Percentiles rank a stretch among this genome's conserved stretches.
Conservation (phyloP, 2,888 invertebrate genomes). For the Actias luna region DNA sequence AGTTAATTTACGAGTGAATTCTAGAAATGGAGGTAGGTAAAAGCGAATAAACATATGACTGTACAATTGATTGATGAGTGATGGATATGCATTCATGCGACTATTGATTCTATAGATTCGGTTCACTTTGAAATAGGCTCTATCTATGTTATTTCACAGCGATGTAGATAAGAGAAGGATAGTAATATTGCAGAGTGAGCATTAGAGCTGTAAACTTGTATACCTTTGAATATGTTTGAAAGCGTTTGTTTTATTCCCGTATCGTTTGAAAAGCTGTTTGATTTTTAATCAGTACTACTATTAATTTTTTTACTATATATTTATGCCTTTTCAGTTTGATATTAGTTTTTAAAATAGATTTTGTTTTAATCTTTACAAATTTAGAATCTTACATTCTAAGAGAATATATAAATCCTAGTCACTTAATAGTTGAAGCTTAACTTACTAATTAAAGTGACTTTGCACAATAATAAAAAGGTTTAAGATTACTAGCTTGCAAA, state of each 20-base stretch:
- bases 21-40: background rate
- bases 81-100: conserved; percentile 5
- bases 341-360: background rate
- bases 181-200: background rate
- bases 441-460: too few species aligned
- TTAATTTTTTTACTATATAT: background rate
- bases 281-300: background rate
- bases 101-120: conserved; percentile 3
- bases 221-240: background rate
- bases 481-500: too few species aligned
- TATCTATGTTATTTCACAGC: background rate
- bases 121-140: background rate
- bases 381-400: too few species aligned
- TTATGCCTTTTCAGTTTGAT: background rate
- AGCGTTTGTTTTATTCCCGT: background rate
- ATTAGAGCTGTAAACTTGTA: background rate
- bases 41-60: background rate
- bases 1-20: background rate
- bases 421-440: too few species aligned
- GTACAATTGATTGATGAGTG: background rate
- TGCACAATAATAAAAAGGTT: too few species aligned
- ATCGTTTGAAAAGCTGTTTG: background rate
- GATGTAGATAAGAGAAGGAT: background rate
- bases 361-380: too few species aligned
- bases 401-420: too few species aligned